Conservation (phyloP, 2,113 vertebrate species). For the Hiodon tergisus region DNA sequence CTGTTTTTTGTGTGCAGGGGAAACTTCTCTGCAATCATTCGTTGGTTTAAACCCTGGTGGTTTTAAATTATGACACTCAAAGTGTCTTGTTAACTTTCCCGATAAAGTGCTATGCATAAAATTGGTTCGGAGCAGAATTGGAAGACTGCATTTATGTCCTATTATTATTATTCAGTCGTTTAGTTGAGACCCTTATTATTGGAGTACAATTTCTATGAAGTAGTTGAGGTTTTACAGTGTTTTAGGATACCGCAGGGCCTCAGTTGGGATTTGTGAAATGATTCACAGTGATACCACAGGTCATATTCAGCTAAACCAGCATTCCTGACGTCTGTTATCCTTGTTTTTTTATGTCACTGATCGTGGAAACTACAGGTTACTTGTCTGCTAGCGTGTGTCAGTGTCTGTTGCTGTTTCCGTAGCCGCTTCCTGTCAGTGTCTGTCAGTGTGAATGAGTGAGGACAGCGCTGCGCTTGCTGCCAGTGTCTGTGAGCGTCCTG, state of each 20-base stretch:
- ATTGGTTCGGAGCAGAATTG: neutral
- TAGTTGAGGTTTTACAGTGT: no score
- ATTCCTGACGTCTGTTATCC: neutral
- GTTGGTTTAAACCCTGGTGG: neutral
- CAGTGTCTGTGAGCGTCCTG: constrained; percentile 16
- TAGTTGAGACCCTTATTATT: neutral
- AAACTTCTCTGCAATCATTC: no score
- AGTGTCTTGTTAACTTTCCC: neutral
- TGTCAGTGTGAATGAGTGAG: constrained; percentile 11
- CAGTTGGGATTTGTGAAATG: no score
- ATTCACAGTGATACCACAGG: no score
- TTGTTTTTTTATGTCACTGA: constrained; percentile 6
- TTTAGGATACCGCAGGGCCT: no score
- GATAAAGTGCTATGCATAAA: neutral
- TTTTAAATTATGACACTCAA: constrained; percentile 5
- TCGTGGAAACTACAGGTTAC: constrained; percentile 2
- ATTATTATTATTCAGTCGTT: neutral
- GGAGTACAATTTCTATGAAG: no score
- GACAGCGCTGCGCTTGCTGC: neutral
- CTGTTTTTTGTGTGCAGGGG: no score
- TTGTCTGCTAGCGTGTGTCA: neutral
- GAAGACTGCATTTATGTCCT: neutral
- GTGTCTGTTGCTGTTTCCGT: constrained; percentile 3
- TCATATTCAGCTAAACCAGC: neutral
- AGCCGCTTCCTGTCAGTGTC: constrained; percentile 13